Conservation (phyloP, 1,140 invertebrate genomes). For the Phortica variegata region DNA sequence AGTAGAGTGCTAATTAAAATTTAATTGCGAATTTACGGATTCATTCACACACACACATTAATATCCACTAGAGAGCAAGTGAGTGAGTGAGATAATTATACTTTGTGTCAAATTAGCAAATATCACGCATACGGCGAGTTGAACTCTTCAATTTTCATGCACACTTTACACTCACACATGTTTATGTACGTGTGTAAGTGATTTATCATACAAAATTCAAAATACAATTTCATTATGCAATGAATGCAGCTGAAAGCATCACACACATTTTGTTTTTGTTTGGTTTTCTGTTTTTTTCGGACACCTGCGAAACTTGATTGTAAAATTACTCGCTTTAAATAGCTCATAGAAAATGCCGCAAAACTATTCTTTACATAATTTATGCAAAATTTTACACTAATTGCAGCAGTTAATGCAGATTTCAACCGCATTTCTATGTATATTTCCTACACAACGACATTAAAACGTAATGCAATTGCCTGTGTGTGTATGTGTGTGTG, state of each 20-base stretch:
- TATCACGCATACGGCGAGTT: conserved; percentile 28
- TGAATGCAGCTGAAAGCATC: conserved; percentile 15
- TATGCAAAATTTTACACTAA: conserved; percentile 50
- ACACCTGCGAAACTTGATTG: too few relatives aligned
- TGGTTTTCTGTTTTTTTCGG: too few relatives aligned
- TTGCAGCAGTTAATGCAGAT: conserved; percentile 54
- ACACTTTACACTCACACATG: background rate
- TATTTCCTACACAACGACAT: conserved; percentile 32
- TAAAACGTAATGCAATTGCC: too few relatives aligned
- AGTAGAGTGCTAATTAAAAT: conserved; percentile 46
- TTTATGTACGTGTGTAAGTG: conserved; percentile 2
- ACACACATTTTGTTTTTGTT: conserved; percentile 10
- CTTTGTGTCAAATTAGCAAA: conserved; percentile 17
- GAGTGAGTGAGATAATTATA: background rate
- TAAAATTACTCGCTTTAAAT: too few relatives aligned
- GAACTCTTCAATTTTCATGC: background rate
- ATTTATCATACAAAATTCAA: conserved; percentile 30
- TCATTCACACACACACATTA: background rate
- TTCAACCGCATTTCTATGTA: conserved; percentile 47
- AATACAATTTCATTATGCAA: conserved; percentile 44
- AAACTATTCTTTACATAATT: conserved; percentile 51
- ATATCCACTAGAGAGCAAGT: background rate
- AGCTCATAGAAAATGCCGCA: conserved; percentile 45
- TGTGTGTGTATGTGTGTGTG: too few relatives aligned
- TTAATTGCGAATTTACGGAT: conserved; percentile 43